Evolutionary conservation across 2,797 vertebrate genomes (phyloP).

Genomic region (Meda fulgida): DNA sequence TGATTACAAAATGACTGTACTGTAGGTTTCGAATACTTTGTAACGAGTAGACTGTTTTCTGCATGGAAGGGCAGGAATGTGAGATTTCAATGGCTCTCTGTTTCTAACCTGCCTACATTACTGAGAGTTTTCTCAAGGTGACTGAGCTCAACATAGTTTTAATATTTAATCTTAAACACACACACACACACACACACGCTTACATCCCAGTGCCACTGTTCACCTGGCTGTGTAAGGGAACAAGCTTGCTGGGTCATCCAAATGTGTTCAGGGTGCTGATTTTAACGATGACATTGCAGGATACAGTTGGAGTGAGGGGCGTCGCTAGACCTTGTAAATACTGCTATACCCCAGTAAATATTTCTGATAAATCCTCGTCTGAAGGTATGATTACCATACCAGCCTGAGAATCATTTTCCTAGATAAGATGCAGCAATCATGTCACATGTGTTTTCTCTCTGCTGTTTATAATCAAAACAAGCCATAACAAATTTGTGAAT

Average conservation of each 20-base stretch:
- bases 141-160: constrained; percentile 42
- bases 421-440: not conserved
- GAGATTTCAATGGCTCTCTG: constrained; percentile 26
- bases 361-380: not conserved
- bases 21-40: constrained; percentile 27
- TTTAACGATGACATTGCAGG: constrained; percentile 24
- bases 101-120: constrained; percentile 11
- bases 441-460: not conserved
- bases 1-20: constrained; percentile 20
- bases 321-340: not conserved
- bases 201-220: not conserved
- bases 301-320: constrained; percentile 1
- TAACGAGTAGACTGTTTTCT: constrained; percentile 17
- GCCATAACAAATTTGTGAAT: too few species aligned
- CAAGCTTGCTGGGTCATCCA: not conserved
- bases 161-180: constrained; percentile 59
- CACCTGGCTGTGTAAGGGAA: constrained; percentile 4
- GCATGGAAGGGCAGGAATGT: constrained; percentile 28
- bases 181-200: constrained; percentile 30
- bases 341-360: not conserved
- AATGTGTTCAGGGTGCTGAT: constrained; percentile 11
- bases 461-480: not conserved
- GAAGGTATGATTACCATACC: not conserved
- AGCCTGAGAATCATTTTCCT: not conserved
- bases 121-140: constrained; percentile 54